phyloP scores from a whole-genome alignment of 2,797 vertebrate species.

The Urosaurus nigricauda region DNA sequence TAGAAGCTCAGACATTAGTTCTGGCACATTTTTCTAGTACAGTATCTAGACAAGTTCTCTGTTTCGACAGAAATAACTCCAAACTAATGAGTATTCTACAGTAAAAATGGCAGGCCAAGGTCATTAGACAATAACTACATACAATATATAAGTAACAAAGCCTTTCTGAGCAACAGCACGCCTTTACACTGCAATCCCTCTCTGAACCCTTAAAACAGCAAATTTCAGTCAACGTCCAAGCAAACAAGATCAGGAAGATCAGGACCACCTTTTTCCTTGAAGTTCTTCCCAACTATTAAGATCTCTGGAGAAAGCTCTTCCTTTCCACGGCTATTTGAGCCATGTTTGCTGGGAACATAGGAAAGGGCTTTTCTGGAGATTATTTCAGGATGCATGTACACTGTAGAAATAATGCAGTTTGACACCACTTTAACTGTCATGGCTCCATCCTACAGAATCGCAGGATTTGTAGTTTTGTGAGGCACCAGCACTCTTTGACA shows the following conservation, averaged over 20 bases:
- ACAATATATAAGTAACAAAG: background rate
- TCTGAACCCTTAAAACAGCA: background rate
- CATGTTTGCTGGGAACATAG: background rate
- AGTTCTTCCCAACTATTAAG: background rate
- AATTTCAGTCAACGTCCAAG: background rate
- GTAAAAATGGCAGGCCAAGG: background rate
- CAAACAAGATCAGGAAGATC: background rate
- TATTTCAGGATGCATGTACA: background rate
- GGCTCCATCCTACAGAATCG: too few relatives aligned
- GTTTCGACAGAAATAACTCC: background rate
- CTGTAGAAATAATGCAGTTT: too few relatives aligned
- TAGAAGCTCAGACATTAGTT: background rate
- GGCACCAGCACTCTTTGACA: too few relatives aligned
- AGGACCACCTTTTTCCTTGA: too few relatives aligned
- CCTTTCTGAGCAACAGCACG: background rate
- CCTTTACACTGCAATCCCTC: background rate
- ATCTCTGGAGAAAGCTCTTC: background rate
- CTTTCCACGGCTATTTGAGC: background rate
- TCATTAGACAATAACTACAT: background rate
- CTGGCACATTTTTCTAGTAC: background rate
- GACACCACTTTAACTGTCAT: too few relatives aligned
- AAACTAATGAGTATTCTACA: background rate
- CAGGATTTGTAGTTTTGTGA: too few relatives aligned
- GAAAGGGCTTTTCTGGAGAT: background rate
- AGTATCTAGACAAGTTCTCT: background rate